Base-by-base conservation (phyloP, 2,113 vertebrate genomes). In the Clarias magur region DNA sequence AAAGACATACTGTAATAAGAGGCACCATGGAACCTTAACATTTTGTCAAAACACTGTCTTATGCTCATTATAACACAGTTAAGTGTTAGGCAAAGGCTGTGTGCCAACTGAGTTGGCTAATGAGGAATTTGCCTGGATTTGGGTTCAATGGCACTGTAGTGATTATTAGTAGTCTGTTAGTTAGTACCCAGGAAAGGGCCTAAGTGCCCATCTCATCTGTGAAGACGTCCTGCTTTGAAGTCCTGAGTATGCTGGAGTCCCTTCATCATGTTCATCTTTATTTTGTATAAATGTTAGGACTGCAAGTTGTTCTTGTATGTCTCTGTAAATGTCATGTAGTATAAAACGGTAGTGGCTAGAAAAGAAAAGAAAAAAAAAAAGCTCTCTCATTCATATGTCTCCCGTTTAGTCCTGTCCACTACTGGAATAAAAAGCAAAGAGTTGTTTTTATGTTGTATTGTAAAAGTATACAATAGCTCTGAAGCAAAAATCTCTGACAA, bases 81-180 rank as follows among this genome's bases (percentile, higher is more conserved):
- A 89, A 92, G 68, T 89, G 87, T 89, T 90, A 86, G 90, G 93
- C 90, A 92, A 92, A 94, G 92, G 92, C 87, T 84, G 73, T 88
- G 83, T 60, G 83, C 91, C 92, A 87, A 89, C 81, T 85, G 83
- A 88, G 91, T 87, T 91, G 87, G 86, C 87, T 94, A 92, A 94
- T 93, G 92, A 94, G 88, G 83, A 88, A 92, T 93, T 94, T 92
- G 93, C 92, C 89, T 90, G 88, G 90, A 92, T 91, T 92, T 91
- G 88, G 88, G 92, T 88, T 92, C 86, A 91, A 86, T 90, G 81
- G 80, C 48, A 83, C 88, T 86, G 91, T 90, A 88, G 88, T 53
- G 84, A 90, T 88, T 56, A 90, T 84, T 86, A 90, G 84, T 85
- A 88, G 60, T 62, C 81, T 62, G 73, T 84, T 88, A 84, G 54